These are phyloP conservation scores for Propsilocerus akamusi DNA, from an alignment of 1,140 invertebrate genomes.

Conservation along the genomic window DNA sequence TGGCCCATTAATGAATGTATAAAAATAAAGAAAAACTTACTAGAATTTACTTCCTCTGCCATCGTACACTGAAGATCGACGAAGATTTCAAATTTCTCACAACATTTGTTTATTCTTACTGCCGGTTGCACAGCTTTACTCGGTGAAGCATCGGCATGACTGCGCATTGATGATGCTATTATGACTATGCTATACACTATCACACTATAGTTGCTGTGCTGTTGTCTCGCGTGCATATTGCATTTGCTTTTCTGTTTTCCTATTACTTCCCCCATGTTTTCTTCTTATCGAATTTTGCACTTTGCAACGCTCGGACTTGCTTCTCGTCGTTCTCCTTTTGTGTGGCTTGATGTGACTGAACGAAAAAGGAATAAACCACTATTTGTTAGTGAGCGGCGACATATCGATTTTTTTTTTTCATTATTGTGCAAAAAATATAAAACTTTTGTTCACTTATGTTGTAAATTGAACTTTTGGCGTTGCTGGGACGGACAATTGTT, in stretches of 20 bases:
- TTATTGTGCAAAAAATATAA: too few species aligned
- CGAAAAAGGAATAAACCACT: background rate
- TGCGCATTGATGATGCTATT: background rate
- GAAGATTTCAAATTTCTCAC: conserved; percentile 46
- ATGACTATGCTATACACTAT: background rate
- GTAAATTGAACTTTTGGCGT: too few species aligned
- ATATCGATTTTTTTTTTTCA: background rate
- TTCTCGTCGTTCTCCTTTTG: background rate
- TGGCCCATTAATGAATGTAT: conserved; percentile 22
- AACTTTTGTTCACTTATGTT: too few species aligned
- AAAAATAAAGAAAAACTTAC: conserved; percentile 12
- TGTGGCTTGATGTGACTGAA: background rate
- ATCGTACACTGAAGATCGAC: conserved; percentile 41
- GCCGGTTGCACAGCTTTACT: background rate
- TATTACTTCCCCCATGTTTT: background rate
- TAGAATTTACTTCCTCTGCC: conserved; percentile 28
- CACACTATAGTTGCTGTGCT: background rate
- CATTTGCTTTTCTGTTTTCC: conserved; percentile 1
- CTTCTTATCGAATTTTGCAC: background rate
- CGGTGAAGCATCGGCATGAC: background rate
- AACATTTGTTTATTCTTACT: conserved; percentile 53
- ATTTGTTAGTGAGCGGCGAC: background rate
- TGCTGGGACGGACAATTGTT: too few species aligned
- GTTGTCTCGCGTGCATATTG: background rate
- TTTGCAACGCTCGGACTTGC: background rate